Conservation (phyloP, 2,113 vertebrate genomes). For the human region GRCh38 chr15:68773001-68773500, state of each 20-base stretch:
- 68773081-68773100: not conserved
- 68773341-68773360: not conserved
- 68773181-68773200: not conserved
- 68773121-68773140: not conserved
- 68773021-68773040: not conserved
- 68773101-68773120: not conserved
- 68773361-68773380: not conserved
- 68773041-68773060: not conserved
- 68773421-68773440: not conserved
- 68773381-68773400: not conserved
- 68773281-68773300: accelerated
- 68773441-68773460: not conserved
- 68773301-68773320: not conserved
- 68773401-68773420: not conserved
- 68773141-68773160: not conserved
- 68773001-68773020: not conserved
- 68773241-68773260: not conserved
- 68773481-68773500: not conserved
- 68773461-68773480: not conserved
- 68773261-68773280: accelerated
- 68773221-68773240: not conserved
- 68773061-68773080: not conserved
- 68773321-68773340: not conserved
- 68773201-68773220: not conserved
- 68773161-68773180: not conserved